phyloP scores from a whole-genome alignment of 2,888 invertebrate species.

The Lysandra bellargus region DNA sequence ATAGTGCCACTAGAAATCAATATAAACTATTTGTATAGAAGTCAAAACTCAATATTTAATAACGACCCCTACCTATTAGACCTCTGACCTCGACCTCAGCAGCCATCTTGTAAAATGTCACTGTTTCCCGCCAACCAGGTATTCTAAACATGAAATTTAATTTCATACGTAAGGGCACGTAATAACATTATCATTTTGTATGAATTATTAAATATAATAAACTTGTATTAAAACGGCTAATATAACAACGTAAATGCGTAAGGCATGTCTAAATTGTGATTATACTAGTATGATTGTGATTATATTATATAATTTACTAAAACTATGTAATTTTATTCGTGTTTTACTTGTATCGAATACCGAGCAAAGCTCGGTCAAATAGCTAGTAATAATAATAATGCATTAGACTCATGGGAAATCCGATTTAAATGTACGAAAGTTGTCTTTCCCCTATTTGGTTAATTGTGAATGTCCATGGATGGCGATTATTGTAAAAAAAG shows the following conservation, averaged over 20 bases:
- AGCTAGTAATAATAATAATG: too few relatives aligned
- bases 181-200: neutral
- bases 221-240: neutral
- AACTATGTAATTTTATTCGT: too few relatives aligned
- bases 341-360: too few relatives aligned
- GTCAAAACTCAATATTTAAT: neutral
- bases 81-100: conserved; percentile 7
- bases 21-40: neutral
- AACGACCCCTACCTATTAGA: neutral
- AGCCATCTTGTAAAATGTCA: conserved; percentile 14
- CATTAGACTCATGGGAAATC: too few relatives aligned
- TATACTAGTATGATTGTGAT: too few relatives aligned
- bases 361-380: too few relatives aligned
- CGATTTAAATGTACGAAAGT: too few relatives aligned
- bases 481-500: too few relatives aligned
- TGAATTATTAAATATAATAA: neutral
- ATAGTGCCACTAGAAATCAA: neutral
- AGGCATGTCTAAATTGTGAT: neutral
- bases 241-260: neutral
- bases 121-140: neutral
- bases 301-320: too few relatives aligned
- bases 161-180: neutral
- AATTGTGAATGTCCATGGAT: too few relatives aligned
- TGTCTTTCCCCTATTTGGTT: too few relatives aligned
- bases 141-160: conserved; percentile 1